Evolutionary conservation across 2,888 invertebrate species (phyloP).

Genomic region (Protonemura montana): DNA sequence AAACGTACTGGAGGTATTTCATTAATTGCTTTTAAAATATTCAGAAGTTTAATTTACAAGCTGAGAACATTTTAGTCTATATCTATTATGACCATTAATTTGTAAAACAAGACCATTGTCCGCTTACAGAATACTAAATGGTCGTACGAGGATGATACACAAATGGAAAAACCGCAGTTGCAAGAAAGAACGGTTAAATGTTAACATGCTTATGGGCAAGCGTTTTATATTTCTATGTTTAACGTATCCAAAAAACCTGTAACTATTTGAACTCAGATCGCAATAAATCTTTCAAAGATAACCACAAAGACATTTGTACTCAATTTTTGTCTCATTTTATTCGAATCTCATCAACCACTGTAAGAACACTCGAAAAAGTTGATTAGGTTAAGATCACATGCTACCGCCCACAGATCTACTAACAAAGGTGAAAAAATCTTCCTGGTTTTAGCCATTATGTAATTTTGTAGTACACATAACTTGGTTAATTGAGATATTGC

Average conservation of each 20-base stretch:
- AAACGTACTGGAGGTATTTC: conserved; percentile 36
- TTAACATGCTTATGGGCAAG: background rate
- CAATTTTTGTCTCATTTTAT: background rate
- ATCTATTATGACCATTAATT: conserved; percentile 19
- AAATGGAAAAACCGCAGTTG: background rate
- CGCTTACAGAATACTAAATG: conserved; percentile 15
- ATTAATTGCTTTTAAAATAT: conserved; percentile 46
- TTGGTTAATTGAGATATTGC: conserved; percentile 31
- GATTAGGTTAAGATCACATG: background rate
- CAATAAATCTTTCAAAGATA: too few relatives aligned
- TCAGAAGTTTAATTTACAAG: conserved; percentile 44
- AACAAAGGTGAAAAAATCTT: background rate
- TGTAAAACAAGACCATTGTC: conserved; percentile 30
- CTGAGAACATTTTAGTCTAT: conserved; percentile 23
- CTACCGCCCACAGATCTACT: background rate
- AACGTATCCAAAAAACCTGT: too few relatives aligned
- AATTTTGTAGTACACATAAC: background rate
- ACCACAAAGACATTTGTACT: too few relatives aligned
- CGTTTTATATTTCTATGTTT: too few relatives aligned
- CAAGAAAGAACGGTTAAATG: background rate
- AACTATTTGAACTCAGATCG: too few relatives aligned
- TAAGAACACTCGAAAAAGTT: background rate
- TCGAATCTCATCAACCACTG: background rate
- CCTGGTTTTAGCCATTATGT: background rate
- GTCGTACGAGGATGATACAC: background rate